A percentile compares a stretch with the other conserved stretches of the same genome.
Conservation (phyloP, 2,797 vertebrate genomes). For the Urocyon cinereoargenteus region DNA sequence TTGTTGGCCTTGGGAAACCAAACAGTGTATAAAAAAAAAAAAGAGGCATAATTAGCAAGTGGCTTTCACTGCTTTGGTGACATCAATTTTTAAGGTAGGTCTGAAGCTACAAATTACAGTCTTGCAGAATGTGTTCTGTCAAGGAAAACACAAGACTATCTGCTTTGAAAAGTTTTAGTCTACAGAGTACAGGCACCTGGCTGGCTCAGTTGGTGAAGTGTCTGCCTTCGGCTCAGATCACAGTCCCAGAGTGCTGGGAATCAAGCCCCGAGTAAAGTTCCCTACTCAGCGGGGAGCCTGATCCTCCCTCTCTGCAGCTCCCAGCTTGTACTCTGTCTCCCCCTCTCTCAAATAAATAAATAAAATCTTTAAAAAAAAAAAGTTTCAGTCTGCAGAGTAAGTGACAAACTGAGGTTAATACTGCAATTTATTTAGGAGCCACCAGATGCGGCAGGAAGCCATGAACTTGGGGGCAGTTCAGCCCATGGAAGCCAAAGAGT, state of each 20-base stretch:
- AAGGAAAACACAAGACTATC: conserved; percentile 65
- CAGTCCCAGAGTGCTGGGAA: too few species aligned
- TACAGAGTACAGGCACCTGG: neutral
- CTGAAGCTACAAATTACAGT: neutral
- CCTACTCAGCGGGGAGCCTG: too few species aligned
- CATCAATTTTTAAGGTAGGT: conserved; percentile 56
- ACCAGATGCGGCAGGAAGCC: conserved; percentile 28
- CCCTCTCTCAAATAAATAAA: too few species aligned
- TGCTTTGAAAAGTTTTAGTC: conserved; percentile 57
- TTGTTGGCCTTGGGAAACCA: neutral
- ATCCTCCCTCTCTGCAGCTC: too few species aligned
- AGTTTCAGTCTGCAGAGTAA: conserved; percentile 48
- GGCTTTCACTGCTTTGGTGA: neutral
- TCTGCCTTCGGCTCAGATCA: too few species aligned
- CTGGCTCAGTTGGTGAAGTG: too few species aligned
- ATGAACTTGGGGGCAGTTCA: neutral
- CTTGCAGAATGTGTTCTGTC: conserved; percentile 12
- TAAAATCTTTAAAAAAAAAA: conserved; percentile 26
- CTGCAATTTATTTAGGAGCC: neutral
- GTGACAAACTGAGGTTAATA: conserved; percentile 63
- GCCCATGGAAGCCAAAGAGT: neutral
- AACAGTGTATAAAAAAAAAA: conserved; percentile 46
- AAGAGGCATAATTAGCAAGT: conserved; percentile 37
- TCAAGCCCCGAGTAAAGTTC: too few species aligned
- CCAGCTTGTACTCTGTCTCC: too few species aligned